phyloP scores from a whole-genome alignment of 2,888 invertebrate species.

The Andrena haemorrhoa region DNA sequence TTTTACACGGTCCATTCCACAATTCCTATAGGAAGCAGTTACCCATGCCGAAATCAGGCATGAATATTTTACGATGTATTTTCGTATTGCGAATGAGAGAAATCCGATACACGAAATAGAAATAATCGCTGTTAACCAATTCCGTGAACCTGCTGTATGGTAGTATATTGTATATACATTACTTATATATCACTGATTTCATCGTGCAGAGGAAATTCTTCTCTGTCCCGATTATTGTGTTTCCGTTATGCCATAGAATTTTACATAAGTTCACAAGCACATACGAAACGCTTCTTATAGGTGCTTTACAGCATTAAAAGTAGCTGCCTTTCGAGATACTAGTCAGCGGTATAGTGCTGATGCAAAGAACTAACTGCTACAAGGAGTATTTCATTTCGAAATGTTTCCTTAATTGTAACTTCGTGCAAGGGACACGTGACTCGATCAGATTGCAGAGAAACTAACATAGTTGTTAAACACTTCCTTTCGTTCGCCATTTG shows the following conservation, averaged over 20 bases:
- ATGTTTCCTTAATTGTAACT: conserved; percentile 7
- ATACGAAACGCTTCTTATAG: conserved; percentile 53
- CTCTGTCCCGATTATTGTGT: conserved; percentile 39
- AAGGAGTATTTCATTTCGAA: conserved; percentile 18
- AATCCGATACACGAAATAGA: conserved; percentile 21
- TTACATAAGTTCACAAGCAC: conserved; percentile 44
- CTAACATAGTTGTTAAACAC: conserved; percentile 23
- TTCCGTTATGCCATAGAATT: conserved; percentile 57
- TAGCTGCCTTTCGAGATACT: conserved; percentile 51
- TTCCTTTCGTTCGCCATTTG: conserved; percentile 28
- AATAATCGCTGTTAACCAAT: conserved; percentile 15
- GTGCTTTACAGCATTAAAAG: conserved; percentile 56
- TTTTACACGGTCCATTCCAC: conserved; percentile 51
- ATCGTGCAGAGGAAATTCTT: conserved; percentile 2
- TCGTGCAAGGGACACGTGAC: background rate
- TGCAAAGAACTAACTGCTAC: conserved; percentile 22
- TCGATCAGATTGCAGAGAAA: background rate
- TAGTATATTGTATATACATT: conserved; percentile 49
- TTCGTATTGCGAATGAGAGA: conserved; percentile 13
- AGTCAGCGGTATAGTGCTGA: conserved; percentile 47
- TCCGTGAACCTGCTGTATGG: conserved; percentile 56
- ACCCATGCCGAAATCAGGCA: conserved; percentile 37
- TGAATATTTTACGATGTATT: conserved; percentile 42
- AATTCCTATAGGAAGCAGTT: conserved; percentile 47
- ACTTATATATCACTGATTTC: conserved; percentile 25